Conservation (phyloP, 2,888 invertebrate genomes). For the Drosophila nigricruria region DNA sequence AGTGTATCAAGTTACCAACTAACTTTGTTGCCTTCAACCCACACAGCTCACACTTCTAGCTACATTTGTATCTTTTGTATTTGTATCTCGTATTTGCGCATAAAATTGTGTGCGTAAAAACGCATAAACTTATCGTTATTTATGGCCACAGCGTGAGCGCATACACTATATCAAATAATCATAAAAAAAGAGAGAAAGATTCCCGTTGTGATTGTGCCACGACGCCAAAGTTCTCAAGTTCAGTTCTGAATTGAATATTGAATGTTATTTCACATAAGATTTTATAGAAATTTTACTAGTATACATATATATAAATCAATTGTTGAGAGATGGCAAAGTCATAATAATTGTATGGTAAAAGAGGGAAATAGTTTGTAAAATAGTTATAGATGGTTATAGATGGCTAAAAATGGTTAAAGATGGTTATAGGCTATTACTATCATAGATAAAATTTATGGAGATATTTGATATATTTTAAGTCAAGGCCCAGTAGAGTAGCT, state of each 20-base stretch:
- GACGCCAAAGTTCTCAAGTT: neutral
- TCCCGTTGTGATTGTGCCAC: constrained; percentile 13
- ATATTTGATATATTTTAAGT: too few species aligned
- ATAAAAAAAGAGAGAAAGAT: constrained; percentile 11
- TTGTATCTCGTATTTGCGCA: constrained; percentile 51
- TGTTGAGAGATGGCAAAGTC: neutral
- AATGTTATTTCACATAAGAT: neutral
- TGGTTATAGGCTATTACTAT: too few species aligned
- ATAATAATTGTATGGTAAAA: neutral
- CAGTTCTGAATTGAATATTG: neutral
- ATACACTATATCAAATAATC: constrained; percentile 46
- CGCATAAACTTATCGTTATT: constrained; percentile 65
- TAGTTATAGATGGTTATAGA: neutral
- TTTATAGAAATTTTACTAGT: neutral
- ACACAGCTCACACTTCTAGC: constrained; percentile 5
- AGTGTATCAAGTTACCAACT: constrained; percentile 76
- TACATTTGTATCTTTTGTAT: constrained; percentile 46
- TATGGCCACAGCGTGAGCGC: constrained; percentile 52
- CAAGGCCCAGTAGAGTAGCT: too few species aligned
- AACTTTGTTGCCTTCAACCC: constrained; percentile 13
- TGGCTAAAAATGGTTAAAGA: too few species aligned
- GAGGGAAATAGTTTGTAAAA: neutral
- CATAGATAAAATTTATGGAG: too few species aligned
- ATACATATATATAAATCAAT: constrained; percentile 6
- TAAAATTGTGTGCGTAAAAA: constrained; percentile 65